phyloP scores from a whole-genome alignment of 2,888 invertebrate genomes.

The Habrosyne pyritoides region DNA sequence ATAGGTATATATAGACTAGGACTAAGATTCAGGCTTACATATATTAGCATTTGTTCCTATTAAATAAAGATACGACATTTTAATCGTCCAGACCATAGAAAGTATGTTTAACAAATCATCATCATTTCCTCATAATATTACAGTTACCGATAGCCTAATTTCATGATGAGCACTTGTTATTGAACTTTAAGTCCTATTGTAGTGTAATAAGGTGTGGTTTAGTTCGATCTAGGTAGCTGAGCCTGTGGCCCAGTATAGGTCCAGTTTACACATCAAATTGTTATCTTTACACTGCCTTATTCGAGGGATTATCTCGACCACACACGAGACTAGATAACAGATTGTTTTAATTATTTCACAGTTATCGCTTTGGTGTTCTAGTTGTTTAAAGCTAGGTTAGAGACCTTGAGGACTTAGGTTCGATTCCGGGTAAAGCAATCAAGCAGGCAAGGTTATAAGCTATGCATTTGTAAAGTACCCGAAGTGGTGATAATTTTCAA shows the following conservation, averaged over 20 bases:
- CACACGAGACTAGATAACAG: slow-evolving; percentile 53
- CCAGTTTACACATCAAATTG: slow-evolving; percentile 18
- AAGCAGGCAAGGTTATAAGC: too few species aligned
- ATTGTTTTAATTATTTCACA: slow-evolving; percentile 6
- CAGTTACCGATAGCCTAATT: slow-evolving; percentile 33
- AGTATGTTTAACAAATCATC: slow-evolving; percentile 14
- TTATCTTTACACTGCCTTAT: slow-evolving; percentile 22
- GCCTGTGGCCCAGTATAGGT: slow-evolving; percentile 17
- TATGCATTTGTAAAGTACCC: too few species aligned
- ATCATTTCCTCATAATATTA: slow-evolving; percentile 29
- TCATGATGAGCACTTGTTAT: slow-evolving; percentile 2
- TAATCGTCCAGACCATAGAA: slow-evolving; percentile 7
- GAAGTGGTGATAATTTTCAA: too few species aligned
- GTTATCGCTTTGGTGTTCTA: too few species aligned
- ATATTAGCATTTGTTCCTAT: too few species aligned
- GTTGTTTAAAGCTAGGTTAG: too few species aligned
- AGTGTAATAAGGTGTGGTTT: not conserved
- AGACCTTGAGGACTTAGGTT: too few species aligned
- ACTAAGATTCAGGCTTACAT: too few species aligned
- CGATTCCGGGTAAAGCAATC: too few species aligned
- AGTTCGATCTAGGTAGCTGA: not conserved
- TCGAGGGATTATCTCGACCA: slow-evolving; percentile 53
- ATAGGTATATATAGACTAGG: too few species aligned
- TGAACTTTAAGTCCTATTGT: not conserved
- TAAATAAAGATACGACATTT: not conserved